These are phyloP conservation scores for Aphaenogaster rudis DNA, from an alignment of 1,140 invertebrate species.

Conservation along the genomic window DNA sequence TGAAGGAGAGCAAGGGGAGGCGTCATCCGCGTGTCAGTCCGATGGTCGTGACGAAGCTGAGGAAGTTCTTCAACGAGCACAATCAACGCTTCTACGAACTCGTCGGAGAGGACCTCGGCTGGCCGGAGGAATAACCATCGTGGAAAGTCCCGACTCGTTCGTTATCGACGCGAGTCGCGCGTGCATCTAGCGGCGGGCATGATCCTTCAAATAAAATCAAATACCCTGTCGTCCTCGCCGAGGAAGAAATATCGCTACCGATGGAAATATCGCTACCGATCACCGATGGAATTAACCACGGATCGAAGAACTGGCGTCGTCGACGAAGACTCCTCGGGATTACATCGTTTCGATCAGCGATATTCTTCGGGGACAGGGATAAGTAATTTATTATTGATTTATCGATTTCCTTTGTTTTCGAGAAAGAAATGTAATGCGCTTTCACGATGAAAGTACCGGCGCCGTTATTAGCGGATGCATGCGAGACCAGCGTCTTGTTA, in stretches of 20 bases:
- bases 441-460: not conserved
- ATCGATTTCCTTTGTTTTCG: conserved; percentile 3
- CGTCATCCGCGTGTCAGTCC: conserved; percentile 96
- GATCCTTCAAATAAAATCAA: conserved; percentile 5
- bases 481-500: conserved; percentile 50
- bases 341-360: conserved; percentile 20
- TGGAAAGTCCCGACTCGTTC: conserved; percentile 45
- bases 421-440: not conserved
- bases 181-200: conserved; percentile 23
- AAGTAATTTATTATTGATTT: conserved; percentile 40
- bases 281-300: not conserved
- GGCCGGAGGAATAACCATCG: conserved; percentile 92
- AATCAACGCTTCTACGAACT: conserved; percentile 98
- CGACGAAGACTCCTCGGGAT: not conserved
- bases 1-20: conserved; percentile 97
- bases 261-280: not conserved
- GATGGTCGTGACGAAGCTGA: conserved; percentile 94
- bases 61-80: conserved; percentile 97
- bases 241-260: not conserved
- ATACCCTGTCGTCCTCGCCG: not conserved
- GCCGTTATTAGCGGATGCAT: conserved; percentile 35
- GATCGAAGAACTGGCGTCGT: not conserved
- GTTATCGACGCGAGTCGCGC: conserved; percentile 24
- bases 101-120: conserved; percentile 96
- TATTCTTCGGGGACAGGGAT: conserved; percentile 34